Evolutionary conservation across 2,113 vertebrate species (phyloP).

Genomic region (Psettodes erumei): DNA sequence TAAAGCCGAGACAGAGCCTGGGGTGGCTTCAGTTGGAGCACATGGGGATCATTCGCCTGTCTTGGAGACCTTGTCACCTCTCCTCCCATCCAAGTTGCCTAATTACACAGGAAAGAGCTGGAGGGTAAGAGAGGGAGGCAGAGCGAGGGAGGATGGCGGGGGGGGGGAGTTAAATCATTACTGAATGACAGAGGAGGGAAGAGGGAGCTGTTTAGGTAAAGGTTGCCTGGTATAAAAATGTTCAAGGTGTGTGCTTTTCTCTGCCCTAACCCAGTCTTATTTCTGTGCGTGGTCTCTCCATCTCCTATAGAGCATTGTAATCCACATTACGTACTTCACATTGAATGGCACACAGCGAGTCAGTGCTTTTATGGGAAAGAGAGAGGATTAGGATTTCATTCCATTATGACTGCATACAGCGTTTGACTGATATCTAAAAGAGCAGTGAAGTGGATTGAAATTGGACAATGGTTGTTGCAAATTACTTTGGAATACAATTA

Average conservation of each 20-base stretch:
- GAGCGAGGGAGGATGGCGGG: conserved; percentile 8
- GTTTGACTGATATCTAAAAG: conserved; percentile 48
- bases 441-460: conserved; percentile 49
- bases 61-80: conserved; percentile 65
- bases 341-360: conserved; percentile 30
- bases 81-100: conserved; percentile 53
- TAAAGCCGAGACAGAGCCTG: conserved; percentile 48
- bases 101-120: conserved; percentile 67
- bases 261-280: not conserved
- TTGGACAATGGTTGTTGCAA: conserved; percentile 17
- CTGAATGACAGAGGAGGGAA: conserved; percentile 18
- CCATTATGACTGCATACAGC: conserved; percentile 54
- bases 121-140: conserved; percentile 10
- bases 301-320: conserved; percentile 28
- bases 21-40: conserved; percentile 45
- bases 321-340: conserved; percentile 33
- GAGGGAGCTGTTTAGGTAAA: conserved; percentile 42
- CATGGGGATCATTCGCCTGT: conserved; percentile 59
- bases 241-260: conserved; percentile 3
- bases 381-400: conserved; percentile 63
- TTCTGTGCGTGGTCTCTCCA: conserved; percentile 19
- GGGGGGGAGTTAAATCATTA: conserved; percentile 31
- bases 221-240: conserved; percentile 36
- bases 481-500: conserved; percentile 34
- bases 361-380: conserved; percentile 45